Conservation (phyloP, 2,888 invertebrate species). For the Tupiocoris notatus region DNA sequence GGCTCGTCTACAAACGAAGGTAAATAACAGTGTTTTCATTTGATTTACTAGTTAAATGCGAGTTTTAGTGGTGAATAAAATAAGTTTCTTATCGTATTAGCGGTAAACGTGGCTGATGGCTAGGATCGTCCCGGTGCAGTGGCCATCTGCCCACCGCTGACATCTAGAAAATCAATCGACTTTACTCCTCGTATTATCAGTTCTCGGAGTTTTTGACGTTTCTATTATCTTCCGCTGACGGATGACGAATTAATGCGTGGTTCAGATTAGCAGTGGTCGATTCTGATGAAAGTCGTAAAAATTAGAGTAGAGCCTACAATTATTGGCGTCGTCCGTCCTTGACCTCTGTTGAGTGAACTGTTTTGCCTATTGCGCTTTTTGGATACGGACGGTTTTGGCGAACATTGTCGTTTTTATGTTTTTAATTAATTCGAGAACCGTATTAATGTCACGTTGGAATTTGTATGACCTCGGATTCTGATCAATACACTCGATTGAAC, state of each 20-base stretch:
- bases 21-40: constrained; percentile 39
- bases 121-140: background rate
- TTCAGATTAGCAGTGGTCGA: too few species aligned
- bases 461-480: background rate
- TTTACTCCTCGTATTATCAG: background rate
- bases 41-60: background rate
- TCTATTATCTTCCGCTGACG: too few species aligned
- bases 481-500: background rate
- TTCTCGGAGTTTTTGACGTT: background rate
- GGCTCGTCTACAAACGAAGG: constrained; percentile 48
- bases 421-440: too few species aligned
- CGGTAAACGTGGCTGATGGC: background rate
- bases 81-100: background rate
- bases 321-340: constrained; percentile 13
- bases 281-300: too few species aligned
- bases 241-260: too few species aligned
- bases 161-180: constrained; percentile 36
- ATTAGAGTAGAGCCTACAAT: too few species aligned
- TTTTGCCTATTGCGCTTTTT: constrained; percentile 19
- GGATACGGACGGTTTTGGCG: too few species aligned
- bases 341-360: constrained; percentile 26
- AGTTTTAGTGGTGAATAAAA: background rate
- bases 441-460: too few species aligned
- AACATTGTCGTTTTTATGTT: too few species aligned
- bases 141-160: constrained; percentile 30